phyloP scores from a whole-genome alignment of 2,888 invertebrate species.

The Dasysyrphus albostriatus region DNA sequence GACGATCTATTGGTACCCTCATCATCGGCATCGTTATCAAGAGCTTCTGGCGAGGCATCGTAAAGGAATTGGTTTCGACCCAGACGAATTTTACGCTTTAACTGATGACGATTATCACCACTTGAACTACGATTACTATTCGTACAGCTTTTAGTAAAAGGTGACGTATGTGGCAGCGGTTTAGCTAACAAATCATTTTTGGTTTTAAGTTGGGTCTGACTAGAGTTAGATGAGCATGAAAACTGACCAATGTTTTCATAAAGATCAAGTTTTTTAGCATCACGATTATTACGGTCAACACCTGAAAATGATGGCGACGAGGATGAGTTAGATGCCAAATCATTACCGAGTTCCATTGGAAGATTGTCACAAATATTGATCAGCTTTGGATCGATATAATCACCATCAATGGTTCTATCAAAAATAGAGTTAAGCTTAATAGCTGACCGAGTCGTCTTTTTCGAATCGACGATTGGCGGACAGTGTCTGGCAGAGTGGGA shows the following conservation, averaged over 20 bases:
- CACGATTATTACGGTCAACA: slow-evolving; percentile 29
- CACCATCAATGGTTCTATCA: slow-evolving; percentile 79
- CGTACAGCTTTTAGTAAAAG: slow-evolving; percentile 21
- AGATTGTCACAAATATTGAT: slow-evolving; percentile 90
- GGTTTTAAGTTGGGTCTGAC: slow-evolving; percentile 46
- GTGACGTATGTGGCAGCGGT: slow-evolving; percentile 12
- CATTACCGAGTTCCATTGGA: slow-evolving; percentile 83
- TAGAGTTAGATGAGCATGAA: slow-evolving; percentile 51
- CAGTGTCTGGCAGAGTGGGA: slow-evolving; percentile 13
- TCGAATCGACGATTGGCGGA: slow-evolving; percentile 18
- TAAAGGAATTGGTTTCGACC: slow-evolving; percentile 83
- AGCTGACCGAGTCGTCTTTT: slow-evolving; percentile 67
- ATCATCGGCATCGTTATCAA: slow-evolving; percentile 79
- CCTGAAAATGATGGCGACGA: slow-evolving; percentile 77
- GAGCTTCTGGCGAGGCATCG: slow-evolving; percentile 82
- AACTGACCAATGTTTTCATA: slow-evolving; percentile 34
- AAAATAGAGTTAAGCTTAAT: slow-evolving; percentile 79
- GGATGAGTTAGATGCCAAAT: slow-evolving; percentile 76
- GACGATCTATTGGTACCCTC: slow-evolving; percentile 80
- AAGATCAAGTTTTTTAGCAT: slow-evolving; percentile 37
- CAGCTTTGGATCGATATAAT: slow-evolving; percentile 86
- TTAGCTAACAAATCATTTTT: slow-evolving; percentile 46
- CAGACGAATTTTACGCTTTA: slow-evolving; percentile 83
- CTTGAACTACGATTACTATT: slow-evolving; percentile 74
- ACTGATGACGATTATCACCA: slow-evolving; percentile 78